Base-by-base conservation (phyloP, 2,888 invertebrate genomes). In the Yponomeuta sedellus region DNA sequence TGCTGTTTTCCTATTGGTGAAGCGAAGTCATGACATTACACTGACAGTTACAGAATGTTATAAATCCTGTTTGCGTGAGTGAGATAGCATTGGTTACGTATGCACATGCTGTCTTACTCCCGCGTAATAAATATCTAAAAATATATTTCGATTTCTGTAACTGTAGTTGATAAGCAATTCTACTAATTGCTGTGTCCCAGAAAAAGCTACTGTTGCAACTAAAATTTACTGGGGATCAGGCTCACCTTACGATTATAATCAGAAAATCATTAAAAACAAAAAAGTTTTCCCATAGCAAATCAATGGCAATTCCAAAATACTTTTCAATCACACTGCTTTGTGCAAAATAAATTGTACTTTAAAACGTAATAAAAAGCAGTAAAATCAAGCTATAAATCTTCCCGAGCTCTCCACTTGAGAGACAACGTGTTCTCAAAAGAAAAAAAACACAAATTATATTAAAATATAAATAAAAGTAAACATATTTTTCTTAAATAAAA, bases 331-430 rank as follows among this genome's bases (percentile, higher is more conserved):
- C 12, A 52, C 44, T 52, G 44, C 44, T 16, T 16, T 52, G 16
- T 52, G 44, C 44, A 52, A 52, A 12, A 52, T 16, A 52, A 52
- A 34, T 25, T 44, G 8, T 16, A 52, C 3, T 52, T 52, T 12
- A 52, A 52, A 44, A 12, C 10, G 1, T 2, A 10, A 12, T 44
- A 44, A 52, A 22, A 63, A 63, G 22, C 20, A 40, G 10, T 40
- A n/a, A 44, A 63, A 56, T 64, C 76, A 77, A 74, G 73, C 77
- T 34, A 8, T 25, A 25, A 25, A 78, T 77, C 91, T 91, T 91
- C 90, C 89, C 83, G 90, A 91, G 91, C 88, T 90, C 90, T 90
- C 89, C 91, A 91, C 91, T 82, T 86, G 88, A 88, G 90, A 91
- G 90, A 77, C 81, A 83, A 72, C 78, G 76, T 19, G n/a, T 73